A percentile compares a stretch with the other conserved stretches of the same genome.
Conservation (phyloP, 2,797 vertebrate genomes). For the Vultur gryphus region DNA sequence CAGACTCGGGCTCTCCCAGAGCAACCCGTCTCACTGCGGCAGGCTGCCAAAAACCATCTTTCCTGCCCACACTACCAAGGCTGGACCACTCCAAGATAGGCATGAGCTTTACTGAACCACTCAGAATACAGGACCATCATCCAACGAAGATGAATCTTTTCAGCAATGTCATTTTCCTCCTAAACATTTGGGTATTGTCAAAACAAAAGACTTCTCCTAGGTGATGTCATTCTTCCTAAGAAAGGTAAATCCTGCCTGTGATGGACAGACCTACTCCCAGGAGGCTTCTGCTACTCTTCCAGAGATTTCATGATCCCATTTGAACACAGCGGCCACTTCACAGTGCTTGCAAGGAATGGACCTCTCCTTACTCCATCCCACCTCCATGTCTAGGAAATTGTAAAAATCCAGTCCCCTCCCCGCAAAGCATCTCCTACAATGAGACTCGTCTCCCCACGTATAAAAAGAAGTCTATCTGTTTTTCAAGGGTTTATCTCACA, state of each 20-base stretch:
- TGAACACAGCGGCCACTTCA: not conserved
- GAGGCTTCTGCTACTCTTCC: not conserved
- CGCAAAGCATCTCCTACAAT: not conserved
- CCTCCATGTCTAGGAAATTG: not conserved
- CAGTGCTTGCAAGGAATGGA: not conserved
- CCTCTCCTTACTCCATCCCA: not conserved
- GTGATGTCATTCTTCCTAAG: not conserved
- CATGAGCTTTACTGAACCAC: not conserved
- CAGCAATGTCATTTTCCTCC: not conserved
- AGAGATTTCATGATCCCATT: not conserved
- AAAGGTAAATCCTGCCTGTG: not conserved
- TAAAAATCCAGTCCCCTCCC: not conserved
- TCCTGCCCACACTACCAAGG: not conserved
- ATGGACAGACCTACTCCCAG: not conserved
- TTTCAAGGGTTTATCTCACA: not conserved
- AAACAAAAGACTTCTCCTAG: not conserved
- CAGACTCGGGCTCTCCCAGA: not conserved
- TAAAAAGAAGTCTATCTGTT: not conserved
- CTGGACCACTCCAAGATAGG: not conserved
- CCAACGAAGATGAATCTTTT: not conserved
- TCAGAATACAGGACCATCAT: not conserved
- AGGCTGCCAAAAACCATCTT: not conserved
- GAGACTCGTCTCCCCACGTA: rapidly evolving
- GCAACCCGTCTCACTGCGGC: not conserved
- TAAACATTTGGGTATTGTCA: not conserved